These are phyloP conservation scores for Deroplatys truncata DNA, from an alignment of 2,888 invertebrate species.

Conservation along the genomic window DNA sequence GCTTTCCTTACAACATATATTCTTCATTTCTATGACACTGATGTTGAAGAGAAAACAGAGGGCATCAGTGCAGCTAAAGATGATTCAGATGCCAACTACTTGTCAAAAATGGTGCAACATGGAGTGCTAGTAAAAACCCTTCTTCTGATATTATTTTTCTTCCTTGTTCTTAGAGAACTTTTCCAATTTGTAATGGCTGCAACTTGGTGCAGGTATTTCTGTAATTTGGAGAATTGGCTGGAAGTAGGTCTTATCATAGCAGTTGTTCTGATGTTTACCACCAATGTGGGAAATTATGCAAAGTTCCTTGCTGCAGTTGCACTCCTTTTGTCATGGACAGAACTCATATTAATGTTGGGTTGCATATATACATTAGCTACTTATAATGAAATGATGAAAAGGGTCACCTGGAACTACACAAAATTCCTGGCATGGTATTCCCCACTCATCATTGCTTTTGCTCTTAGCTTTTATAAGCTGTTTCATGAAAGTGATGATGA, in stretches of 20 bases:
- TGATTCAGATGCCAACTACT: background rate
- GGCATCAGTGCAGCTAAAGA: background rate
- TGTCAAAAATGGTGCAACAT: background rate
- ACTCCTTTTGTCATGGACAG: background rate
- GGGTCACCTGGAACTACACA: background rate
- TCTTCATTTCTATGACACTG: background rate
- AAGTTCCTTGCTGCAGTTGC: background rate
- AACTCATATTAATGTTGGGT: background rate
- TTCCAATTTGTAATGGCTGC: background rate
- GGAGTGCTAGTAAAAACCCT: background rate
- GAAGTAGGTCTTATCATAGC: background rate
- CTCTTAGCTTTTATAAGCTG: conserved; percentile 73
- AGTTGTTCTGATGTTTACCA: background rate
- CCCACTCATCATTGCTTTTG: conserved; percentile 75
- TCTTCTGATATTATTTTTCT: background rate
- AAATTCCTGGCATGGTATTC: conserved; percentile 72
- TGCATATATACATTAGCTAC: background rate
- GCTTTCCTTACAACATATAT: conserved; percentile 65
- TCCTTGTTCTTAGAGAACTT: background rate
- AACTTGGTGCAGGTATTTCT: background rate
- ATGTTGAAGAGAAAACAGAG: background rate
- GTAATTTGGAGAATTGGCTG: background rate
- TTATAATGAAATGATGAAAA: conserved; percentile 9
- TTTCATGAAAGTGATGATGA: background rate
- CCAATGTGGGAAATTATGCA: background rate